A percentile compares a stretch with the other conserved stretches of the same genome.
Conservation (phyloP, 1,140 invertebrate species). For the Thrips palmi region DNA sequence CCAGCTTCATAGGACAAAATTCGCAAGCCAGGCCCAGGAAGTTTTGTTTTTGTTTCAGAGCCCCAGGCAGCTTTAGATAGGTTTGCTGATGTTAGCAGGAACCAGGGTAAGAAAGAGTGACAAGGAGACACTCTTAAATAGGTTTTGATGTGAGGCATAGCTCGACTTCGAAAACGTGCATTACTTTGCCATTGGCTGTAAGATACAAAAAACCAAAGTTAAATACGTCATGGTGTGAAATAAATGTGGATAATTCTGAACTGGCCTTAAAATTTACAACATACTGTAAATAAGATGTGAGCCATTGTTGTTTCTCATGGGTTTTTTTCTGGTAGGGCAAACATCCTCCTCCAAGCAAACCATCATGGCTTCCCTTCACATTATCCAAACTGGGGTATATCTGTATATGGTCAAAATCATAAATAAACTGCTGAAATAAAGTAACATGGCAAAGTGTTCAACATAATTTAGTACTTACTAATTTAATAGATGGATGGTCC, state of each 20-base stretch:
- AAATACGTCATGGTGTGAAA: slow-evolving; percentile 4
- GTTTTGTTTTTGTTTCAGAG: slow-evolving; percentile 40
- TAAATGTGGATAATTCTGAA: slow-evolving; percentile 4
- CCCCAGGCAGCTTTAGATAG: slow-evolving; percentile 94
- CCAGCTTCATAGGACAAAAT: slow-evolving; percentile 71
- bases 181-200: slow-evolving; percentile 69
- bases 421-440: slow-evolving; percentile 8
- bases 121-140: slow-evolving; percentile 62
- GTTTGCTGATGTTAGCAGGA: slow-evolving; percentile 81
- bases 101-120: slow-evolving; percentile 47
- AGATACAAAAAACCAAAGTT: slow-evolving; percentile 15
- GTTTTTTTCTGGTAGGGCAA: slow-evolving; percentile 67
- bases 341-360: slow-evolving; percentile 63
- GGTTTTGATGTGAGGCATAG: slow-evolving; percentile 88
- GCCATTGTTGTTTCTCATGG: slow-evolving; percentile 74
- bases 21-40: slow-evolving; percentile 41
- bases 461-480: slow-evolving; percentile 18
- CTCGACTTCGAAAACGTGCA: slow-evolving; percentile 39
- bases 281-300: slow-evolving; percentile 60
- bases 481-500: slow-evolving; percentile 17
- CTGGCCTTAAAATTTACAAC: slow-evolving; percentile 20
- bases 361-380: slow-evolving; percentile 67
- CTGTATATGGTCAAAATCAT: slow-evolving; percentile 12
- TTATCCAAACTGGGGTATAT: slow-evolving; percentile 60
- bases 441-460: background rate